Evolutionary conservation across 2,888 invertebrate species (phyloP).

Genomic region (Hirtodrosophila cameraria): DNA sequence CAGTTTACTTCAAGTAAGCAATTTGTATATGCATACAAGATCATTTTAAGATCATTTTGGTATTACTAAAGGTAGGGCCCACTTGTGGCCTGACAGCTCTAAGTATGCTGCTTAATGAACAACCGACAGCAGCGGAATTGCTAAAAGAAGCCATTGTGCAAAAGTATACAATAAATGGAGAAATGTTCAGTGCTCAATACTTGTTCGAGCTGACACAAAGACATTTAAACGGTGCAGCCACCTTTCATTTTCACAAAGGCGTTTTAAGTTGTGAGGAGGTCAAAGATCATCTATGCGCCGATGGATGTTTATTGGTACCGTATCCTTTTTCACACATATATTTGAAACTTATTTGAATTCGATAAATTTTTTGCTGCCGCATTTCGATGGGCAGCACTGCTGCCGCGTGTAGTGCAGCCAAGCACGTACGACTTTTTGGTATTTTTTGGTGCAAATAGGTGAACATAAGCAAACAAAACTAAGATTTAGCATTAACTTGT

Average conservation of each 20-base stretch:
- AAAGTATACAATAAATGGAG: constrained; percentile 92
- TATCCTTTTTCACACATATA: constrained; percentile 84
- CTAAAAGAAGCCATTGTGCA: constrained; percentile 87
- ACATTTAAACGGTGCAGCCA: constrained; percentile 43
- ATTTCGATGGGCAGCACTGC: constrained; percentile 26
- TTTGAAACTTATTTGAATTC: constrained; percentile 7
- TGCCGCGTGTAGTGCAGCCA: constrained; percentile 22
- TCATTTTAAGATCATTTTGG: background rate
- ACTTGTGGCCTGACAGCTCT: constrained; percentile 96
- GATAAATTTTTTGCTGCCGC: background rate
- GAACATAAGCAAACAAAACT: constrained; percentile 21
- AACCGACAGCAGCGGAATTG: constrained; percentile 85
- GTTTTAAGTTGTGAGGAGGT: constrained; percentile 83
- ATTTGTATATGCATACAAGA: background rate
- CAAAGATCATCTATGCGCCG: constrained; percentile 82
- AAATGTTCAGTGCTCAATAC: constrained; percentile 92
- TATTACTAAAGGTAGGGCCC: constrained; percentile 84
- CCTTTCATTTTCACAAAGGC: constrained; percentile 83
- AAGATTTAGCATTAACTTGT: constrained; percentile 3
- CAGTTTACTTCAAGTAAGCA: constrained; percentile 75
- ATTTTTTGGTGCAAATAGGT: constrained; percentile 42
- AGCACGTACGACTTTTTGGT: constrained; percentile 2
- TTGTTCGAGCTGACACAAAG: constrained; percentile 85
- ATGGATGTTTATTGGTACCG: constrained; percentile 85
- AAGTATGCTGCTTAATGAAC: constrained; percentile 89